phyloP scores from a whole-genome alignment of 2,888 invertebrate species.

The Troilus luridus region DNA sequence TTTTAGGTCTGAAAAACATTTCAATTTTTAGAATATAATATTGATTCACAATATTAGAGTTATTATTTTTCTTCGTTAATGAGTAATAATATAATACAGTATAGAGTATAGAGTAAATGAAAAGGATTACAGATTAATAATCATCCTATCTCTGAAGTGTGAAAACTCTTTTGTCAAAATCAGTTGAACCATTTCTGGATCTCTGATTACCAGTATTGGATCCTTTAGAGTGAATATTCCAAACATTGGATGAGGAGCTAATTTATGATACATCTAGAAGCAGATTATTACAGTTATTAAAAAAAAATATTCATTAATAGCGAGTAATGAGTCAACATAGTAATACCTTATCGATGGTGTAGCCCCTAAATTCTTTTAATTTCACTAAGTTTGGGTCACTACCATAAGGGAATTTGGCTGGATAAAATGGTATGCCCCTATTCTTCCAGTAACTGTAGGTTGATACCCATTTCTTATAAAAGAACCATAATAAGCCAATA shows the following conservation, averaged over 20 bases:
- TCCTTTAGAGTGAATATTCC: slow-evolving; percentile 13
- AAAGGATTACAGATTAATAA: background rate
- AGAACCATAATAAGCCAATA: background rate
- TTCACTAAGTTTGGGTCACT: slow-evolving; percentile 33
- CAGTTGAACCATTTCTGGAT: slow-evolving; percentile 47
- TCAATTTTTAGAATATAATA: background rate
- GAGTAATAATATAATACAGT: background rate
- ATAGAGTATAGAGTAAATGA: background rate
- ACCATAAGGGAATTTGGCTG: slow-evolving; percentile 17
- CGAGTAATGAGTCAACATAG: background rate
- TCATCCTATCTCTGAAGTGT: slow-evolving; percentile 52
- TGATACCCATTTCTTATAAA: background rate
- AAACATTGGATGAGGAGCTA: slow-evolving; percentile 21
- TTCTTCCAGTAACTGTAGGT: background rate
- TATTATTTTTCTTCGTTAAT: background rate
- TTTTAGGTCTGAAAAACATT: background rate
- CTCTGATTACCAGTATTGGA: slow-evolving; percentile 39
- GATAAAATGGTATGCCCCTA: slow-evolving; percentile 1
- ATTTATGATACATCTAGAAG: slow-evolving; percentile 30
- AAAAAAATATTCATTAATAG: background rate
- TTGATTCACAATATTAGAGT: background rate
- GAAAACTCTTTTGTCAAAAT: slow-evolving; percentile 56
- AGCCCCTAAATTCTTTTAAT: background rate
- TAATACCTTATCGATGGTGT: background rate
- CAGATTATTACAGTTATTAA: background rate